Evolutionary conservation across 35 echinoderm and acorn worm genomes (phyloP).

Genomic region (Ophioderma brevispina): DNA sequence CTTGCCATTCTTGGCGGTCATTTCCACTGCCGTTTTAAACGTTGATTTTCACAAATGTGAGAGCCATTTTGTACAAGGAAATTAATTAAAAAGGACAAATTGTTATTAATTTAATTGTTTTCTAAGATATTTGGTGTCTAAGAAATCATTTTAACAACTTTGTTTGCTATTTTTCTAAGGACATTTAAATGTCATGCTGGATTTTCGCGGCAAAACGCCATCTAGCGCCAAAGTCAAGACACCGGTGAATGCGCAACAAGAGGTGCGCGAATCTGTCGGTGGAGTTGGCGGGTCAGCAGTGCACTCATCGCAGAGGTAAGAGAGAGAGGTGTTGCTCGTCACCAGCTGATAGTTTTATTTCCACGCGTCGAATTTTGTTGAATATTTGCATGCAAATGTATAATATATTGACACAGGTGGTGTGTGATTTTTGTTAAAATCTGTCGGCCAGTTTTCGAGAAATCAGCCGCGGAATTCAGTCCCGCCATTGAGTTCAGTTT

Average conservation of each 20-base stretch:
- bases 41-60: no score
- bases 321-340: neutral
- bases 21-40: no score
- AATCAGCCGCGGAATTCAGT: neutral
- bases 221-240: neutral
- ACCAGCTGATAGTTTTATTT: neutral
- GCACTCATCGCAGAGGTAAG: neutral
- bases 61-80: no score
- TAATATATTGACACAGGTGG: neutral
- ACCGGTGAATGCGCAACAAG: neutral
- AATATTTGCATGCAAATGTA: neutral
- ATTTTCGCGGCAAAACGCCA: slow-evolving; percentile 12
- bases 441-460: neutral
- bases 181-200: neutral
- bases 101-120: no score
- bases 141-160: no score
- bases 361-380: neutral
- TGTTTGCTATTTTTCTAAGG: neutral
- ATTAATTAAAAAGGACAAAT: no score
- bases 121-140: no score
- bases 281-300: neutral
- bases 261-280: neutral
- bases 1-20: no score
- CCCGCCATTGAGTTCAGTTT: neutral
- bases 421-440: neutral